Evolutionary conservation across 2,113 vertebrate species (phyloP), one percentile per base, ranked within the genome.

Genomic region (Corapipo altera): DNA sequence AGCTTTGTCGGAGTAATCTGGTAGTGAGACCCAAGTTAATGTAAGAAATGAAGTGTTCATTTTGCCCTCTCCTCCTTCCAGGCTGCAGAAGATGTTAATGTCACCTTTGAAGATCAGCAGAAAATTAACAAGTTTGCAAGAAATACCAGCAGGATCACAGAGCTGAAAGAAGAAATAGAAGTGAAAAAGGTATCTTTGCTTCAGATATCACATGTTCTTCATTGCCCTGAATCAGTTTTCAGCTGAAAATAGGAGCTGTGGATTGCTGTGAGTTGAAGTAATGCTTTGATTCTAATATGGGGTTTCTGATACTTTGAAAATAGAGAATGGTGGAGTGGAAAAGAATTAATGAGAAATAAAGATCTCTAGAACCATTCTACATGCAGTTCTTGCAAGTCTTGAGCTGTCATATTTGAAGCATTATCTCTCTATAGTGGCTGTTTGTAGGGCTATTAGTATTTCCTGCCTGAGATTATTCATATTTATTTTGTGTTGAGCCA

Each of bases 121-220:
- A 99, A 99, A 97, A 99, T 99, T 89, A 99, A 99, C 91, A 99
- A 99, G 71, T 99, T 99, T 96, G 99, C 99, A n/a, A 98, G 99
- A 95, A 99, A 99, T 79, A 99, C 99, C 51, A 99, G 97, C 96
- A 98, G 99, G 92, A 98, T 99, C 96, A 98, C 98, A 6, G 99
- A 99, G 96, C 97, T 99, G 22, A 99, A 99, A 91, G 99, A 99
- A 91, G 99, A 99, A 97, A 99, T 99, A 62, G 98, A 99, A 69
- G 97, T 98, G 23, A 99, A 99, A 97, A 99, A 99, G 97, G 99
- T 99, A 98, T 57, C 2, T 37, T 77, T 64, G 26, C 30, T n/a
- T 83, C 19, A 46, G 19, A 32, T 58, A 10, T 33, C 7, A 11
- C 5, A 30, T 52, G 8, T 2, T 64, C 11, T 37, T 57, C 3